These are phyloP conservation scores for Malacoctenus gilli DNA, from an alignment of 2,797 vertebrate genomes.

Conservation along the genomic window DNA sequence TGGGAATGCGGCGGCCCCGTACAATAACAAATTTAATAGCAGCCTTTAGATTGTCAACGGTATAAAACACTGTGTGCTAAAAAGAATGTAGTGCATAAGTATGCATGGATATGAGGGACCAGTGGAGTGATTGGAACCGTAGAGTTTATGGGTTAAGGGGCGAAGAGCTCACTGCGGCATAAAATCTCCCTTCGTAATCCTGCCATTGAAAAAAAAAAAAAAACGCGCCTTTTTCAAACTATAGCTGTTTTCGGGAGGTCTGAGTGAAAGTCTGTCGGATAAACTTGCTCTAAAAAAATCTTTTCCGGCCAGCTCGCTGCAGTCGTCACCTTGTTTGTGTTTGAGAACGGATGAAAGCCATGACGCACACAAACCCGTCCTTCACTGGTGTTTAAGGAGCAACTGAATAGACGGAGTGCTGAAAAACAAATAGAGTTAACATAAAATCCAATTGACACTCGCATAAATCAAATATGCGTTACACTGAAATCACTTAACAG, in stretches of 20 bases:
- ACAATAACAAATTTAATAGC: constrained; percentile 18
- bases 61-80: neutral
- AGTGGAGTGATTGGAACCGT: too few relatives aligned
- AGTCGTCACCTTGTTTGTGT: neutral
- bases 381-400: too few relatives aligned
- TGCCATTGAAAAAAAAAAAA: neutral
- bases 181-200: too few relatives aligned
- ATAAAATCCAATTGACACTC: neutral
- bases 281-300: neutral
- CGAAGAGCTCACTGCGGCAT: neutral
- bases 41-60: constrained; percentile 9
- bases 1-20: neutral
- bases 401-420: neutral
- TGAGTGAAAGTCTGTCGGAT: neutral
- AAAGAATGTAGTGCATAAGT: neutral
- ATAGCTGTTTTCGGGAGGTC: neutral
- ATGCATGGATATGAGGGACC: too few relatives aligned
- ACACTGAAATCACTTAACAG: neutral
- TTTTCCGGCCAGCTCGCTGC: neutral
- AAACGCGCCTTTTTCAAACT: too few relatives aligned
- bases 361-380: too few relatives aligned
- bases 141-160: too few relatives aligned
- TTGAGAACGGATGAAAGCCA: too few relatives aligned
- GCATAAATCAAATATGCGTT: neutral
- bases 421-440: neutral